Base-by-base conservation (phyloP, 92 coral and sea anemone genomes). In the Siderastrea radians region DNA sequence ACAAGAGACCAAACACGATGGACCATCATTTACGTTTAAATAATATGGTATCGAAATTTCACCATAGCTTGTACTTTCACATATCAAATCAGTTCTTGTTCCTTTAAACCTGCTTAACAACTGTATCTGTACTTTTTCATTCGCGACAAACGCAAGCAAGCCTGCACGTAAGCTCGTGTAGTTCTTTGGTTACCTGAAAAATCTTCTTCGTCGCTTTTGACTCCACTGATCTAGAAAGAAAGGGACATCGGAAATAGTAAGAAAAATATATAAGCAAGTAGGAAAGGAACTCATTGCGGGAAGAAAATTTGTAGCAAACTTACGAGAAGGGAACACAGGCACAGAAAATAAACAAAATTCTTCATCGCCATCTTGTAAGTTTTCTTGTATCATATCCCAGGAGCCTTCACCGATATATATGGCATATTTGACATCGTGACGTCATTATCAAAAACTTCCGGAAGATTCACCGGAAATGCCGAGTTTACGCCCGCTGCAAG, bases 401-500 rank as follows among this genome's bases (percentile, higher is more conserved):
- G 54, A 70, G 55, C 57, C 69, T 69, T 53, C 57, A 16, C 85
- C 46, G 8, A 49, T 81, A 52, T 68, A 43, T 2, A 70, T 70
- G 47, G 84, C 62, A 11, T 6, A 55, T 55, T 45, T 12, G 59
- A 44, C 3, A 45, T 45, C 10, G 7, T 82, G 78, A 82, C 86
- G 86, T 82, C 68, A 71, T 68, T 49, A 16, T 10, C 15, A 5
- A 1, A 12, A 10, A 44, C 67, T 49, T 78, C 72, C 59, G 73
- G 75, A 80, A 63, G 60, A 38, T 13, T n/a, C 68, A 49, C 77
- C 86, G 86, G 86, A 82, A 82, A 81, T 81, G 45, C 77, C 66
- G 5, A 13, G 65, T 51, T 12, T 6, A 46, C 44, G 69, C 44
- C 57, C 44, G 44, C 44, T 16, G 14, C 15, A 12, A n/a, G 61